phyloP scores from a whole-genome alignment of 2,113 vertebrate genomes.

The Pelecanus crispus region DNA sequence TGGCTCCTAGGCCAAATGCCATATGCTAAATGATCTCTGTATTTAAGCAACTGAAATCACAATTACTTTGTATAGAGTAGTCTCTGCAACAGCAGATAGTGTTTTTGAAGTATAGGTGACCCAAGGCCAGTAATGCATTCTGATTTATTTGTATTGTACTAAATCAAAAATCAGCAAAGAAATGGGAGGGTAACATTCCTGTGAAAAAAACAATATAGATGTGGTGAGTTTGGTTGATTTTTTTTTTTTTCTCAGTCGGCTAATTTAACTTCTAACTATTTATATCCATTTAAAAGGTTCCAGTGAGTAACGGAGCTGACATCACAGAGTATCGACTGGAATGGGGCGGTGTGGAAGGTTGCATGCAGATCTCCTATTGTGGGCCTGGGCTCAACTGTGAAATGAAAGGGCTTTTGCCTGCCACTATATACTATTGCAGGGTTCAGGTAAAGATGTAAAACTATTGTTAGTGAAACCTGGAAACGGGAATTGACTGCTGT shows the following conservation, averaged over 20 bases:
- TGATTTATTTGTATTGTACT: neutral
- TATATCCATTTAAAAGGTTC: slow-evolving; percentile 71
- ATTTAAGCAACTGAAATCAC: slow-evolving; percentile 8
- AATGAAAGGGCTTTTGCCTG: slow-evolving; percentile 90
- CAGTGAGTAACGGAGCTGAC: slow-evolving; percentile 84
- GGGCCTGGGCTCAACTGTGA: slow-evolving; percentile 85
- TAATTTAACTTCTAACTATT: neutral
- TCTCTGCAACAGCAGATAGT: neutral
- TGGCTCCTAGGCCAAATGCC: neutral
- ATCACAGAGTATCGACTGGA: slow-evolving; percentile 90
- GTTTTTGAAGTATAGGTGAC: neutral
- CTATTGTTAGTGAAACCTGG: neutral
- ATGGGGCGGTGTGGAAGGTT: slow-evolving; percentile 93
- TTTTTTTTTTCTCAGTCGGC: neutral
- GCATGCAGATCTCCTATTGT: slow-evolving; percentile 88
- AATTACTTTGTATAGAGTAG: neutral
- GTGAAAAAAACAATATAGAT: neutral
- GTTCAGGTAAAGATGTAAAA: slow-evolving; percentile 81
- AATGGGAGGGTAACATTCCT: neutral
- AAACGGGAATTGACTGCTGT: neutral
- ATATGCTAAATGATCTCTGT: neutral
- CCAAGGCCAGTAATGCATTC: neutral
- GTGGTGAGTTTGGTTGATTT: neutral
- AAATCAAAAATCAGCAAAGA: neutral
- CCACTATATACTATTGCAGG: slow-evolving; percentile 90